These are phyloP conservation scores for Serrognathus titanus DNA, from an alignment of 2,888 invertebrate genomes.

Conservation along the genomic window DNA sequence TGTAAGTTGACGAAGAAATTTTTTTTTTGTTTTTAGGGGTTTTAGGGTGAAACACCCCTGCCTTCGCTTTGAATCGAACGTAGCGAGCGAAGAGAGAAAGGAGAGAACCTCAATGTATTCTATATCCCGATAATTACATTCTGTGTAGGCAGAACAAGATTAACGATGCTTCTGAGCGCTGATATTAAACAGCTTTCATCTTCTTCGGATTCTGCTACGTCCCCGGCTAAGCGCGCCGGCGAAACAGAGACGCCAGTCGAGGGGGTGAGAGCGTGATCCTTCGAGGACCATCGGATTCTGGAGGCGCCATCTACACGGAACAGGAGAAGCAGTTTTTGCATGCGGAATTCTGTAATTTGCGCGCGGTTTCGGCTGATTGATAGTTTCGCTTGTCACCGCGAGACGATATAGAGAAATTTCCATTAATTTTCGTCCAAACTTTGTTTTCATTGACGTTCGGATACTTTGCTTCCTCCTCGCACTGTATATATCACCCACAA, in stretches of 20 bases:
- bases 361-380: slow-evolving; percentile 49
- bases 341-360: slow-evolving; percentile 47
- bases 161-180: slow-evolving; percentile 49
- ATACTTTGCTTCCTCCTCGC: not conserved
- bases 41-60: too few relatives aligned
- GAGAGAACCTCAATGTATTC: slow-evolving; percentile 30
- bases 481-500: too few relatives aligned
- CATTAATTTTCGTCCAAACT: slow-evolving; percentile 45
- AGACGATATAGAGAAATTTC: slow-evolving; percentile 50
- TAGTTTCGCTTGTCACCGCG: slow-evolving; percentile 48
- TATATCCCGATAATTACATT: slow-evolving; percentile 49
- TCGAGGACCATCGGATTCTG: slow-evolving; percentile 37
- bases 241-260: slow-evolving; percentile 22
- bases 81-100: not conserved
- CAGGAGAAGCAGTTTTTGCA: slow-evolving; percentile 35
- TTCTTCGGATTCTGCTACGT: slow-evolving; percentile 9
- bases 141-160: slow-evolving; percentile 49
- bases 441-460: slow-evolving; percentile 34
- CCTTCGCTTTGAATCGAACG: too few relatives aligned
- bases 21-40: too few relatives aligned
- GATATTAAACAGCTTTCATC: slow-evolving; percentile 48
- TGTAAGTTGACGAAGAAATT: too few relatives aligned
- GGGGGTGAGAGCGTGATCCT: slow-evolving; percentile 23
- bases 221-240: not conserved
- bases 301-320: slow-evolving; percentile 34